Conservation (phyloP, 2,113 vertebrate genomes). For the Barnardius zonarius region DNA sequence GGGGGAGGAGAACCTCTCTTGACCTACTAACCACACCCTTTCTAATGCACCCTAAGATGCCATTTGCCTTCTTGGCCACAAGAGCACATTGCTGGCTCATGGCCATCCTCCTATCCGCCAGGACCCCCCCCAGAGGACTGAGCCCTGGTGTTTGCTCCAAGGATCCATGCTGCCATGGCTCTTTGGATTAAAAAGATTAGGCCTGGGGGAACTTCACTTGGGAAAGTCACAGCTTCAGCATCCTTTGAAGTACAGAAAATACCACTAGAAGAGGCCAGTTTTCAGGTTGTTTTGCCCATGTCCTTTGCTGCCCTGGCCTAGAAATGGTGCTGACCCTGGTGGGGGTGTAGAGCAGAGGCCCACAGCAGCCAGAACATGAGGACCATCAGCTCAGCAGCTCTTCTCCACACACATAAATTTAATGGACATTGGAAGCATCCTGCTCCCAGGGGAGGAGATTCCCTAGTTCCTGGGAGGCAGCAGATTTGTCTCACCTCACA, state of each 20-base stretch:
- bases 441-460: not conserved
- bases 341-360: not conserved
- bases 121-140: not conserved
- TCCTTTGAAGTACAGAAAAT: not conserved
- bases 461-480: not conserved
- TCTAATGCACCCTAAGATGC: too few species aligned
- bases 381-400: not conserved
- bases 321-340: not conserved
- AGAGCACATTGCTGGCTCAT: too few species aligned
- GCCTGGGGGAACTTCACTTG: not conserved
- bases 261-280: not conserved
- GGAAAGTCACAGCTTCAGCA: not conserved
- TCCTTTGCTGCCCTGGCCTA: not conserved
- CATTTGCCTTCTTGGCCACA: too few species aligned
- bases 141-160: fast-evolving
- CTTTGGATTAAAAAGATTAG: not conserved
- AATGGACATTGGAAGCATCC: not conserved
- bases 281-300: not conserved
- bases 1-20: too few species aligned
- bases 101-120: too few species aligned
- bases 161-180: not conserved
- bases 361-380: not conserved
- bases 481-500: not conserved
- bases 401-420: not conserved
- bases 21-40: too few species aligned